Conservation (phyloP, 1,140 invertebrate species). For the Limonius californicus region DNA sequence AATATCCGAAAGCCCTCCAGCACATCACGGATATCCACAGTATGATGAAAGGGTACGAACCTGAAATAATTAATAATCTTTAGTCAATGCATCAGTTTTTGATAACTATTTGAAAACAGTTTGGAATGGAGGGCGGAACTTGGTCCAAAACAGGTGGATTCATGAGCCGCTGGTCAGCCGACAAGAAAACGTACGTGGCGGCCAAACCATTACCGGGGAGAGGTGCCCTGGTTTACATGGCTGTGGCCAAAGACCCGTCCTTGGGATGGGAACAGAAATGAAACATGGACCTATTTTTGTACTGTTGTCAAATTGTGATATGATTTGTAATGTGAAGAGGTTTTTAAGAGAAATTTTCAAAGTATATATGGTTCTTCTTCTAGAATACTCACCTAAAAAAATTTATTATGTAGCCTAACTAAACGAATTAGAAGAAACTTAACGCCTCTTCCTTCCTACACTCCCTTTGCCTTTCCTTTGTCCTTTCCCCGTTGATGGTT, state of each 20-base stretch:
- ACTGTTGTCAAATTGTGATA: not conserved
- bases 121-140: not conserved
- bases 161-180: slow-evolving; percentile 48
- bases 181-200: slow-evolving; percentile 50
- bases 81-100: too few relatives aligned
- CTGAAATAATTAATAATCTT: slow-evolving; percentile 8
- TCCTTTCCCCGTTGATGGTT: slow-evolving; percentile 38
- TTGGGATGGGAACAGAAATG: slow-evolving; percentile 45
- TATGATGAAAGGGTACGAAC: slow-evolving; percentile 25
- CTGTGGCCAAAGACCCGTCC: slow-evolving; percentile 46
- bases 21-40: slow-evolving; percentile 30
- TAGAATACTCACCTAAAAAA: not conserved
- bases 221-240: slow-evolving; percentile 52
- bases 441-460: slow-evolving; percentile 39
- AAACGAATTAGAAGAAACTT: not conserved
- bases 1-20: slow-evolving; percentile 24
- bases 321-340: not conserved
- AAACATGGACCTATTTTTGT: too few relatives aligned
- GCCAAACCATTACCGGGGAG: slow-evolving; percentile 48
- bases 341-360: too few relatives aligned
- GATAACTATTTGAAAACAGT: too few relatives aligned
- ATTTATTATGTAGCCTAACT: not conserved
- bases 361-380: too few relatives aligned
- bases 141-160: slow-evolving; percentile 16
- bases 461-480: slow-evolving; percentile 18